These are phyloP conservation scores for Bimastos eiseni DNA, from an alignment of 2,888 invertebrate genomes.

Conservation along the genomic window DNA sequence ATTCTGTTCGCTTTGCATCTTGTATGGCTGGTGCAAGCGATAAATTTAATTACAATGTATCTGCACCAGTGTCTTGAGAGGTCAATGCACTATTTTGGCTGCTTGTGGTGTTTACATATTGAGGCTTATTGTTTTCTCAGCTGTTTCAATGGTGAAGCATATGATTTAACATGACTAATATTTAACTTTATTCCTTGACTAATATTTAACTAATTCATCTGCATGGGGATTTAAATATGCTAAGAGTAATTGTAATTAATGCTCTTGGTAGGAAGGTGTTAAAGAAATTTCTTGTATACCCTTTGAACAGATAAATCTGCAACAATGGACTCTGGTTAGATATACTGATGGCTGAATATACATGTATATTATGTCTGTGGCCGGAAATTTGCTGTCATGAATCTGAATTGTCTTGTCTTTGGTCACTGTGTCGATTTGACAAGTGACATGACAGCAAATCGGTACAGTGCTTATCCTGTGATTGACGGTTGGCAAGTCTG, in stretches of 20 bases:
- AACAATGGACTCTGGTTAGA: background rate
- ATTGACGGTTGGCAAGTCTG: background rate
- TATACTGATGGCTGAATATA: too few species aligned
- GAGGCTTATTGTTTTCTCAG: background rate
- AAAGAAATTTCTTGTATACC: background rate
- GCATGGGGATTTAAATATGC: background rate
- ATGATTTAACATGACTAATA: background rate
- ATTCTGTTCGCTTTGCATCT: background rate
- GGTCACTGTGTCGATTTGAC: background rate
- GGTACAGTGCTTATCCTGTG: background rate
- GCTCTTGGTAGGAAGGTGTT: background rate
- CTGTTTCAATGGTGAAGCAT: background rate
- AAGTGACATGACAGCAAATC: conserved; percentile 2
- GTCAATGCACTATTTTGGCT: too few species aligned
- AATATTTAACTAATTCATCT: background rate
- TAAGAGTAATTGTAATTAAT: background rate
- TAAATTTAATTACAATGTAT: background rate
- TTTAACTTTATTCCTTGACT: background rate
- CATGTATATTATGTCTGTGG: too few species aligned
- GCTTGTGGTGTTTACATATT: background rate
- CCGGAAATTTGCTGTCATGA: background rate
- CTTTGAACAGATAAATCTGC: background rate
- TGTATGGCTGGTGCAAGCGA: background rate
- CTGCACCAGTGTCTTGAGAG: background rate
- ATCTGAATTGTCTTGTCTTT: background rate